A percentile compares a stretch with the other conserved stretches of the same genome.
Evolutionary conservation across 2,888 invertebrate species (phyloP).

Genomic region (Agrotis ipsilon): DNA sequence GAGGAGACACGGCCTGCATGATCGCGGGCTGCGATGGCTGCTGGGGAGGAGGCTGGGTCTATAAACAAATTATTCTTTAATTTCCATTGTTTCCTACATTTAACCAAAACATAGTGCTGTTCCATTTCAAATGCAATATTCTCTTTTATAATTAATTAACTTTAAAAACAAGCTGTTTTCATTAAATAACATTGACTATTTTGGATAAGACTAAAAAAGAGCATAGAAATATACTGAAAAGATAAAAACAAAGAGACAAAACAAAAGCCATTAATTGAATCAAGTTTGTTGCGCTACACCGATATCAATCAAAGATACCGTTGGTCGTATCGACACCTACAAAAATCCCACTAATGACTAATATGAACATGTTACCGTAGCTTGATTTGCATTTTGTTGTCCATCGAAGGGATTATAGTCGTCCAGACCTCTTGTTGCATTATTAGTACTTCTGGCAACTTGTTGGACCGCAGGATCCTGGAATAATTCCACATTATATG

Average conservation of each 20-base stretch:
- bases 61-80: neutral
- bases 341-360: constrained; percentile 73
- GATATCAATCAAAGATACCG: constrained; percentile 67
- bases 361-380: constrained; percentile 86
- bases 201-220: neutral
- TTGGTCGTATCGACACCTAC: constrained; percentile 74
- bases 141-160: neutral
- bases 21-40: constrained; percentile 94
- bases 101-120: neutral
- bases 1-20: constrained; percentile 94
- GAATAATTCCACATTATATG: constrained; percentile 72
- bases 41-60: constrained; percentile 73
- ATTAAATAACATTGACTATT: neutral
- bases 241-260: constrained; percentile 13
- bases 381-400: constrained; percentile 88
- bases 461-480: constrained; percentile 99
- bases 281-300: constrained; percentile 39
- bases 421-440: constrained; percentile 95
- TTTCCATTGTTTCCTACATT: neutral
- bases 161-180: neutral
- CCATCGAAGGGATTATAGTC: constrained; percentile 99
- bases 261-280: constrained; percentile 36
- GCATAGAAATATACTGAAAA: neutral
- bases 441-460: constrained; percentile 94
- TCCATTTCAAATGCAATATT: too few species aligned